Percentiles rank a stretch among this genome's conserved stretches.
Conservation (phyloP, 30 jellyfish, hydroid and myxozoan genomes). For the Pelagia noctiluca region DNA sequence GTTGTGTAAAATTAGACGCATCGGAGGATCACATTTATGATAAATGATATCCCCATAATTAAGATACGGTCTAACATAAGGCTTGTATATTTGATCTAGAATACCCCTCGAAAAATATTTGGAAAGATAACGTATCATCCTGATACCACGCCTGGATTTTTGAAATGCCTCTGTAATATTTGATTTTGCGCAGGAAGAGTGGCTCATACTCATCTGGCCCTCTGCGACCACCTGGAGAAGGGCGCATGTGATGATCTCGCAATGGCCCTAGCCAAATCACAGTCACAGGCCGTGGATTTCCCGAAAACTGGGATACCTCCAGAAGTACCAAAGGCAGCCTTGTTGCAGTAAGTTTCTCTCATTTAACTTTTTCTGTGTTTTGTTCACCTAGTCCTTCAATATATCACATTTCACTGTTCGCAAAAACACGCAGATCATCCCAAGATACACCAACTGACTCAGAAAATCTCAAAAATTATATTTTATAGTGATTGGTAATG, state of each 20-base stretch:
- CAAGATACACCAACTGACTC: too few relatives aligned
- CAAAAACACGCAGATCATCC: too few relatives aligned
- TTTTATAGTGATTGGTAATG: too few relatives aligned
- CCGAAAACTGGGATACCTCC: conserved; percentile 90
- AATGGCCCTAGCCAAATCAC: conserved; percentile 73
- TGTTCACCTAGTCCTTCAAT: not conserved
- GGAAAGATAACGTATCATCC: too few relatives aligned
- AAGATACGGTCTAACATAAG: too few relatives aligned
- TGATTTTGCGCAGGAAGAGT: conserved; percentile 49
- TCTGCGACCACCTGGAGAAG: conserved; percentile 61
- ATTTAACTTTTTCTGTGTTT: not conserved
- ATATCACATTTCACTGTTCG: too few relatives aligned
- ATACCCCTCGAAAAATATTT: not conserved
- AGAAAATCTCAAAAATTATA: too few relatives aligned
- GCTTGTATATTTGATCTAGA: too few relatives aligned
- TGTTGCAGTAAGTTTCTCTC: not conserved
- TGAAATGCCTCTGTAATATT: not conserved
- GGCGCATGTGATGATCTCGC: conserved; percentile 91
- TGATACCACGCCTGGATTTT: not conserved
- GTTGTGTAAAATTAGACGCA: too few relatives aligned
- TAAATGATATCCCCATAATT: too few relatives aligned
- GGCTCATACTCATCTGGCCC: conserved; percentile 79
- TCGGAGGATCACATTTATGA: too few relatives aligned
- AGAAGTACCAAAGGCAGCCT: conserved; percentile 65
- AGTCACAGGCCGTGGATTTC: conserved; percentile 86